phyloP scores from a whole-genome alignment of 2,113 vertebrate genomes.

The Gulo gulo region DNA sequence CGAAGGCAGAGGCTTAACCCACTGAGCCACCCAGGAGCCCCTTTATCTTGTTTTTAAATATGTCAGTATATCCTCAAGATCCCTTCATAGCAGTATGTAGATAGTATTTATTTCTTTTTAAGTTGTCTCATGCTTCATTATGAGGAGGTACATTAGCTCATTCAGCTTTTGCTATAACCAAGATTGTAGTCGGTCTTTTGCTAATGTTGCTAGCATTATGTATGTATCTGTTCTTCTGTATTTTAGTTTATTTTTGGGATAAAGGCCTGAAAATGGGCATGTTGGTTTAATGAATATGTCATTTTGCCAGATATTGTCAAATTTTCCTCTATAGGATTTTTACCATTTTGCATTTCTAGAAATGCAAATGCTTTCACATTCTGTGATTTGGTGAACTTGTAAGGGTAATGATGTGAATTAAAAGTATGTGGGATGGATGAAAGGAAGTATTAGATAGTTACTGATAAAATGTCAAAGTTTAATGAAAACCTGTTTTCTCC shows the following conservation, averaged over 20 bases:
- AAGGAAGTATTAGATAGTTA: background rate
- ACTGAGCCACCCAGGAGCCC: too few relatives aligned
- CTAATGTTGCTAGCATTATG: background rate
- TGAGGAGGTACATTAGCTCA: background rate
- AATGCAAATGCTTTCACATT: background rate
- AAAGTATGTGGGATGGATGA: background rate
- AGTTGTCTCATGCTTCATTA: background rate
- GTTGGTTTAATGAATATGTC: background rate
- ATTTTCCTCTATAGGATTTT: background rate
- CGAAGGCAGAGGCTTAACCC: too few relatives aligned
- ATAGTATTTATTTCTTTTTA: background rate
- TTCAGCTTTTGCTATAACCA: background rate
- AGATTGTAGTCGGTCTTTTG: background rate
- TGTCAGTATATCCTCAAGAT: background rate
- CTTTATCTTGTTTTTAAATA: background rate
- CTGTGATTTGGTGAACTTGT: background rate
- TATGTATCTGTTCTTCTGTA: background rate
- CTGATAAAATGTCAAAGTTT: background rate
- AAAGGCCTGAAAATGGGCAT: background rate
- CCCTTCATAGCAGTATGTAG: background rate
- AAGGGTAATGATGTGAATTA: background rate
- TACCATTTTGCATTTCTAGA: background rate
- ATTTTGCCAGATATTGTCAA: background rate
- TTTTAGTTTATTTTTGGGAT: constrained; percentile 2
- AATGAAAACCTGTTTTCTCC: background rate